These are phyloP conservation scores for Xenopus borealis DNA, from an alignment of 2,113 vertebrate genomes.

Conservation along the genomic window DNA sequence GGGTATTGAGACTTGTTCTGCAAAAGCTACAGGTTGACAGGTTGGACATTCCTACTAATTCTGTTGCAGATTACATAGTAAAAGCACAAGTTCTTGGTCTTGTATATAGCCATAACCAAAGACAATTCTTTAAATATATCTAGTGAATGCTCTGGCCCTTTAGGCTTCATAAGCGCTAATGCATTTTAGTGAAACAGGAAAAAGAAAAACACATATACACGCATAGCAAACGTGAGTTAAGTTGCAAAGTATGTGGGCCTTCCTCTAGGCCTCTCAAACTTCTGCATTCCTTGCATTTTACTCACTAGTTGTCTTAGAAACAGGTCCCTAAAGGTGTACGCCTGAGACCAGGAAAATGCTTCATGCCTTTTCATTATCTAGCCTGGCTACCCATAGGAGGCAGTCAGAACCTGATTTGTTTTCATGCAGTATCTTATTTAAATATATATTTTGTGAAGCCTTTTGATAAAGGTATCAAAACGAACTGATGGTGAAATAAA, in stretches of 20 bases:
- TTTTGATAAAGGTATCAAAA: too few relatives aligned
- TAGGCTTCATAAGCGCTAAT: neutral
- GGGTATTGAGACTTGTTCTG: too few relatives aligned
- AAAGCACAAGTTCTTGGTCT: too few relatives aligned
- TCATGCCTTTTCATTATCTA: conserved; percentile 11
- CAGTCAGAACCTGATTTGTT: conserved; percentile 3
- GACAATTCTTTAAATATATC: too few relatives aligned
- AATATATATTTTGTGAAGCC: too few relatives aligned
- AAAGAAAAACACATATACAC: conserved; percentile 18
- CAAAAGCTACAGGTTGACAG: too few relatives aligned
- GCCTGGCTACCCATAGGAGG: conserved; percentile 28
- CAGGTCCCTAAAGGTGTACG: conserved; percentile 45
- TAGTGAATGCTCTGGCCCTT: too few relatives aligned
- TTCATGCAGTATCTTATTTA: neutral
- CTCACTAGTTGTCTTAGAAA: conserved; percentile 47
- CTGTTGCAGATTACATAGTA: too few relatives aligned
- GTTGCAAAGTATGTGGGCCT: conserved; percentile 33
- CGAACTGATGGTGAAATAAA: too few relatives aligned
- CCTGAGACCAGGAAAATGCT: conserved; percentile 35
- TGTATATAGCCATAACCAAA: too few relatives aligned
- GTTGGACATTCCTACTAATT: too few relatives aligned
- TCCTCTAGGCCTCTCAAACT: conserved; percentile 44
- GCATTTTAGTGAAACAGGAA: neutral
- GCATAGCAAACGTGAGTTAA: conserved; percentile 32
- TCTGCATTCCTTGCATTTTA: conserved; percentile 34